Base-by-base conservation (phyloP, 2,888 invertebrate genomes). In the Pecten maximus region DNA sequence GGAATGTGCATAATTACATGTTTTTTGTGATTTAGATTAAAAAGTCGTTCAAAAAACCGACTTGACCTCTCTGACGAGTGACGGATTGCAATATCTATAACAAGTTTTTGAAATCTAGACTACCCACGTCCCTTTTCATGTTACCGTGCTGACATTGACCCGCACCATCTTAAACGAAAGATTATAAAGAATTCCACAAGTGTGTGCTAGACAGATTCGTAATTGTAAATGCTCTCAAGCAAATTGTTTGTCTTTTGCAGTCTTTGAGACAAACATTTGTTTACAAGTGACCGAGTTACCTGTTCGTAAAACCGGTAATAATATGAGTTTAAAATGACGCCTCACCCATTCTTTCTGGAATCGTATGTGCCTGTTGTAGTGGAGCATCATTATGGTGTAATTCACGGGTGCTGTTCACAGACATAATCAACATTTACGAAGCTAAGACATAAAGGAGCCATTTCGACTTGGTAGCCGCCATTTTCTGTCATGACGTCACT, bases 381-480 rank as follows among this genome's bases (percentile, higher is more conserved):
- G 87, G 40, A 48, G 60, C 39, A 54, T 89, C 40, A 35, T 28
- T n/a, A 15, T 48, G 19, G 54, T 35, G 54, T 40, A 35, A 48
- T 87, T 50, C 23, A 10, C 40, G 8, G 39, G 4, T 44, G 40
- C 19, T 87, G 87, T n/a, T 40, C 48, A 35, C 40, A 50, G 50
- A 35, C 87, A 87, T 88, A 87, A 89, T 88, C 89, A 87, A 88
- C 86, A 48, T 90, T 88, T 86, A 48, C 50, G 40, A 50, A 86
- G 54, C 74, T 86, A 60, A 90, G 88, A 89, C 87, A 90, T 88
- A 91, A 91, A 90, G 92, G 91, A 91, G 93, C 93, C 92, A 94
- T 93, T 93, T 92, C 92, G 91, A 91, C 93, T 94, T 93, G 93
- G 94, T 93, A 93, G 94, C 94, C 94, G 94, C 94, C 94, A 94